Evolutionary conservation across 2,113 vertebrate species (phyloP).

Genomic region (Neogale vison): DNA sequence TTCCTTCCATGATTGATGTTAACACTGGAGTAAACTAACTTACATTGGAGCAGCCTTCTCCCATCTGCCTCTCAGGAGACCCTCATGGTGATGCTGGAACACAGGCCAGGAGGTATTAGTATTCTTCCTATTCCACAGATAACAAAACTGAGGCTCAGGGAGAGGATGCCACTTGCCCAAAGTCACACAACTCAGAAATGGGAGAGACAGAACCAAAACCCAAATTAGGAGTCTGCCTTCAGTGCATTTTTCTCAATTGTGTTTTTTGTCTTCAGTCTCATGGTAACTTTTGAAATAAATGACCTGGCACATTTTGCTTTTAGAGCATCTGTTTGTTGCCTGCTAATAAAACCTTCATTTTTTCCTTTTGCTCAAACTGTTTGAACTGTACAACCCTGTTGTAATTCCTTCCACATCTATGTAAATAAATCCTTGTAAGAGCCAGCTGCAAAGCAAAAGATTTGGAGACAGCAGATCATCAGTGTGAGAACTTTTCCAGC

Average conservation of each 20-base stretch:
- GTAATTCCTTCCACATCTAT: not conserved
- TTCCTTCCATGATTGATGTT: not conserved
- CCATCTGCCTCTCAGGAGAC: not conserved
- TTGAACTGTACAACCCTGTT: not conserved
- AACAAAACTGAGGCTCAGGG: not conserved
- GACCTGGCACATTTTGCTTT: not conserved
- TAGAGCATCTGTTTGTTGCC: not conserved
- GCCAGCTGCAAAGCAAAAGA: not conserved
- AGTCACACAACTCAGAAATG: not conserved
- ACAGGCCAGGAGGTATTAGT: not conserved
- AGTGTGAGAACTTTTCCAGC: not conserved
- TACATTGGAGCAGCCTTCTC: fast-evolving
- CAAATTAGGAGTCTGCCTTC: not conserved
- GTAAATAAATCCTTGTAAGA: not conserved
- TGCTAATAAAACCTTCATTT: not conserved
- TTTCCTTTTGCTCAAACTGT: not conserved
- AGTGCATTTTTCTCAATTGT: not conserved
- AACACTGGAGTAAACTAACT: not conserved
- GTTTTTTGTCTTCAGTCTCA: not conserved
- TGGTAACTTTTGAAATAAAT: not conserved
- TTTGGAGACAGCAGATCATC: not conserved
- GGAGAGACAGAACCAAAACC: not conserved
- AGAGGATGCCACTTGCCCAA: not conserved
- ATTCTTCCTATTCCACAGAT: not conserved
- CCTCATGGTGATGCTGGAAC: not conserved